Evolutionary conservation across 2,113 vertebrate species (phyloP).

Genomic region (Albula goreensis): DNA sequence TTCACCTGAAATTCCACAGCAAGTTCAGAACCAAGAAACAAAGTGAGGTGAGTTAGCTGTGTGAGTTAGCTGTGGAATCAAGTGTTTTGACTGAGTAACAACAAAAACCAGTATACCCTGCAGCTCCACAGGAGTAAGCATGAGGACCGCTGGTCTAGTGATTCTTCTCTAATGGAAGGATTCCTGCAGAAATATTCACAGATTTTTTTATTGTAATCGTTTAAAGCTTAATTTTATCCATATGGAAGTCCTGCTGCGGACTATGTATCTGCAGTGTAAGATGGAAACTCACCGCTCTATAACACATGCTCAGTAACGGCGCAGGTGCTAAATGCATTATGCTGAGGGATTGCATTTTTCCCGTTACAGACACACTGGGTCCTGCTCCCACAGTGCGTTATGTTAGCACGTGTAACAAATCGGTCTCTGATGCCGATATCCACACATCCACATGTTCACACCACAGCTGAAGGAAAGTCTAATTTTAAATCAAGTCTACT

Average conservation of each 20-base stretch:
- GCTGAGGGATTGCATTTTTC: not conserved
- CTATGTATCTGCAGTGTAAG: conserved; percentile 25
- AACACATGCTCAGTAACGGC: not conserved
- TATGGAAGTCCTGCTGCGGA: conserved; percentile 32
- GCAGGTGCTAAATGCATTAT: not conserved
- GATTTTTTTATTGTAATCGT: conserved; percentile 41
- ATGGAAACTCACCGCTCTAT: not conserved
- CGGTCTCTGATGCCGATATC: conserved; percentile 1
- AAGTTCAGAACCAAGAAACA: no score
- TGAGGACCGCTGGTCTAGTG: conserved; percentile 18
- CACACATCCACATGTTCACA: not conserved
- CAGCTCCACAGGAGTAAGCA: not conserved
- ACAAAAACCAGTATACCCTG: no score
- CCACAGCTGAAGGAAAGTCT: not conserved
- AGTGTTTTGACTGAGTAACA: no score
- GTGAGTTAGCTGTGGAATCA: no score
- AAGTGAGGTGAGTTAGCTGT: no score
- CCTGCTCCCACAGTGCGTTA: not conserved
- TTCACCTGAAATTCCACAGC: no score
- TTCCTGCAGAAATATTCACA: conserved; percentile 46
- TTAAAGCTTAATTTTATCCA: conserved; percentile 36
- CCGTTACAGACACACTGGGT: not conserved
- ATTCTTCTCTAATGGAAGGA: conserved; percentile 30
- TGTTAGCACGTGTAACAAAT: not conserved
- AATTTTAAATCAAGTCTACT: not conserved